Conservation (phyloP, 2,113 vertebrate genomes). For the Syngnathoides biaculeatus region DNA sequence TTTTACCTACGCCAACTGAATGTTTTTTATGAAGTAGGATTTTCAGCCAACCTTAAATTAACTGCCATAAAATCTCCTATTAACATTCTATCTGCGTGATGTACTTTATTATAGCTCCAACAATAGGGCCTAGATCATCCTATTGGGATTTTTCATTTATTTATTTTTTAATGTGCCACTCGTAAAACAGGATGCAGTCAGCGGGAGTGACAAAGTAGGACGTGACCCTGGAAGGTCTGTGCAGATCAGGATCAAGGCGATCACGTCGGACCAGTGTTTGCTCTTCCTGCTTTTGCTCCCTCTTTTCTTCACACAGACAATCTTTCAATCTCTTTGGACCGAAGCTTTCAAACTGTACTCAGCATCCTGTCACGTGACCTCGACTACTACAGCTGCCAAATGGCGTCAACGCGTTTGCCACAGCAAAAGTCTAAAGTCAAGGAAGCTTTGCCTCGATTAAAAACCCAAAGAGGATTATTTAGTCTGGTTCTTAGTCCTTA, state of each 20-base stretch:
- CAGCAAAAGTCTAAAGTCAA: not conserved
- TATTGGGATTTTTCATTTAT: conserved; percentile 1
- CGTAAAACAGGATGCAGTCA: not conserved
- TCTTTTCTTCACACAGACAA: not conserved
- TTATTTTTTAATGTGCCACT: not conserved
- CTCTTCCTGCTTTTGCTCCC: not conserved
- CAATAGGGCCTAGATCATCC: not conserved
- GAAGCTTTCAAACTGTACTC: not conserved
- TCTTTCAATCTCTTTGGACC: not conserved
- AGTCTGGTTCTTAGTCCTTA: not conserved
- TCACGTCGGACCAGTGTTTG: not conserved
- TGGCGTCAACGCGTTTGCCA: not conserved
- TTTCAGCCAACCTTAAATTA: not conserved
- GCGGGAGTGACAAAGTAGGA: conserved; percentile 31
- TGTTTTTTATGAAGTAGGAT: not conserved
- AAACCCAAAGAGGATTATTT: conserved; percentile 5
- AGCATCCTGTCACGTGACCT: not conserved
- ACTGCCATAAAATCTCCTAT: not conserved
- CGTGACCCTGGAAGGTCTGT: conserved; percentile 40
- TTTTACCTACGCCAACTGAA: not conserved
- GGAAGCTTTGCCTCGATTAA: not conserved
- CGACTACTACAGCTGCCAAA: not conserved
- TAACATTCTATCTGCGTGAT: not conserved
- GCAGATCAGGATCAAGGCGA: conserved; percentile 33
- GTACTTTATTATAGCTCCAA: not conserved